Conservation (phyloP, 2,888 invertebrate species). For the Eucera pruinosa region DNA sequence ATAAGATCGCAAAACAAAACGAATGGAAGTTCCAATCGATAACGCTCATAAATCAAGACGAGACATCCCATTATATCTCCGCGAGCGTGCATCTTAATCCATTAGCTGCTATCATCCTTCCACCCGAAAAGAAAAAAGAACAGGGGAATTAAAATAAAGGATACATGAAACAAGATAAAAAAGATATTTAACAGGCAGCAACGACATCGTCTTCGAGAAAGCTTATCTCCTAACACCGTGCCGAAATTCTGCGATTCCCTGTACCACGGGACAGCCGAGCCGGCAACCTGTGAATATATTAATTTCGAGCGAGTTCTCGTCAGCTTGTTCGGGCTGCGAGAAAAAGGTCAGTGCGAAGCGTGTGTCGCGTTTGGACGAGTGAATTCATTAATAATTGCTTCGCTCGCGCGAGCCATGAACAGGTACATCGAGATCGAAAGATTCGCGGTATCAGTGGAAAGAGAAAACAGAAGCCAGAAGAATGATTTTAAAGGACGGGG, state of each 20-base stretch:
- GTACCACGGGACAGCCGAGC: constrained; percentile 31
- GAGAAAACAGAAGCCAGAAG: too few species aligned
- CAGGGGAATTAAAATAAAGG: not conserved
- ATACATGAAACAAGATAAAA: not conserved
- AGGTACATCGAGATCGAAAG: constrained; percentile 3
- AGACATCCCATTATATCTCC: constrained; percentile 43
- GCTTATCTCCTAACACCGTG: constrained; percentile 50
- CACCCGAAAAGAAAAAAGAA: not conserved
- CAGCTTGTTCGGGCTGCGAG: constrained; percentile 29
- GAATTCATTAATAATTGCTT: constrained; percentile 64
- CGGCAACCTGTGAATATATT: constrained; percentile 48
- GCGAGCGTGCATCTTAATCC: constrained; percentile 47
- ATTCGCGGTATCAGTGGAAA: not conserved
- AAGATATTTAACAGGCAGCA: not conserved
- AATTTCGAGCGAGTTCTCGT: constrained; percentile 42
- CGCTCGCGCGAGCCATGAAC: not conserved
- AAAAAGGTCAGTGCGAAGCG: constrained; percentile 57
- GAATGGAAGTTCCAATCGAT: constrained; percentile 20
- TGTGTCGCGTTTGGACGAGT: constrained; percentile 40
- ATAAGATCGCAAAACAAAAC: constrained; percentile 19
- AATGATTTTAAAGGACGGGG: too few species aligned
- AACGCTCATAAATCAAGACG: constrained; percentile 18
- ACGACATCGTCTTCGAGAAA: constrained; percentile 18
- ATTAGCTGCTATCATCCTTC: constrained; percentile 30
- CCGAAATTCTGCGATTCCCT: constrained; percentile 51